Evolutionary conservation across 2,888 invertebrate genomes (phyloP).

Genomic region (Lacanobia oleracea): DNA sequence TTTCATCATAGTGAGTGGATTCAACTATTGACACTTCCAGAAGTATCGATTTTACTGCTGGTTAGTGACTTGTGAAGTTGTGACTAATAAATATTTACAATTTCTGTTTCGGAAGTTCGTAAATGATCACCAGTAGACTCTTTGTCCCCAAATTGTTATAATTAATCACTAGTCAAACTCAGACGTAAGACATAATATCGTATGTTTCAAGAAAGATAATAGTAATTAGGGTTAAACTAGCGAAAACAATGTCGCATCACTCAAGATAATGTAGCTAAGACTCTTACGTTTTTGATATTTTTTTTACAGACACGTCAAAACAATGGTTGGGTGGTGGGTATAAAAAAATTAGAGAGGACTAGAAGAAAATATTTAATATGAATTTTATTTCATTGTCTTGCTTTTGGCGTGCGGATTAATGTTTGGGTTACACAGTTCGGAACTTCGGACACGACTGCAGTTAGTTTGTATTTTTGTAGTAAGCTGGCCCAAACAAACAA

Average conservation of each 20-base stretch:
- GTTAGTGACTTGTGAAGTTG: background rate
- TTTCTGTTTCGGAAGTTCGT: background rate
- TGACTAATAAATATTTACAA: background rate
- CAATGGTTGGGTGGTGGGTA: constrained; percentile 2
- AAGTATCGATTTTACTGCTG: constrained; percentile 5
- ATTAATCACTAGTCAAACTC: constrained; percentile 41
- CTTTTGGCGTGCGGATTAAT: constrained; percentile 10
- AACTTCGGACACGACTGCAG: background rate
- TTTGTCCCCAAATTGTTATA: constrained; percentile 30
- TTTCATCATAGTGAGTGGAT: constrained; percentile 39
- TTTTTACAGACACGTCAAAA: constrained; percentile 39
- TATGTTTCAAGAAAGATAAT: constrained; percentile 48
- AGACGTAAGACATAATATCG: constrained; percentile 25
- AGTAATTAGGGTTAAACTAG: constrained; percentile 62
- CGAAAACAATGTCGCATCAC: constrained; percentile 60
- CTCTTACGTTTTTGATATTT: constrained; percentile 27
- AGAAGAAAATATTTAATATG: background rate
- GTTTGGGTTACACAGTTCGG: background rate
- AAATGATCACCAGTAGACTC: constrained; percentile 17
- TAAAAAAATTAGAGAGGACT: background rate
- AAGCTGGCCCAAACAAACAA: constrained; percentile 24
- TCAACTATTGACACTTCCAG: constrained; percentile 30
- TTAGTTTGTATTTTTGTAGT: constrained; percentile 7
- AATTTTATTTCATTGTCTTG: constrained; percentile 1
- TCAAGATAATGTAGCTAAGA: constrained; percentile 59